Evolutionary conservation across 2,797 vertebrate species (phyloP).

Genomic region (Dendrocincla fuliginosa): DNA sequence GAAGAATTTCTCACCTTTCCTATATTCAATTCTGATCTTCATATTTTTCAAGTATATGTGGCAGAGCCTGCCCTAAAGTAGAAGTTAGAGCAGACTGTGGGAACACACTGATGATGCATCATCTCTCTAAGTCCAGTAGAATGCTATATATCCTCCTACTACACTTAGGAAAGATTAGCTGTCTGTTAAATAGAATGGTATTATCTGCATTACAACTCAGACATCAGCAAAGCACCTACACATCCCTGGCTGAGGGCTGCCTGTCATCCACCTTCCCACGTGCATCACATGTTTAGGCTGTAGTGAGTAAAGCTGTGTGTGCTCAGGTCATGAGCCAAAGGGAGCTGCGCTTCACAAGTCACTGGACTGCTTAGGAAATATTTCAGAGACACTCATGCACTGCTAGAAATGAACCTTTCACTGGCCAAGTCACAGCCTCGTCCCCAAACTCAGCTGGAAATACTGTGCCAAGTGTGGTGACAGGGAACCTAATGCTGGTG

Average conservation of each 20-base stretch:
- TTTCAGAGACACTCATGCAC: rapidly evolving
- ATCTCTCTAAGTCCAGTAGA: background rate
- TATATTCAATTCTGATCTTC: background rate
- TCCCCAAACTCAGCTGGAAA: background rate
- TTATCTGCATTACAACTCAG: background rate
- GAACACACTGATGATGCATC: background rate
- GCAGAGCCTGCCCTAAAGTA: background rate
- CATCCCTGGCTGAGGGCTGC: slow-evolving; percentile 32
- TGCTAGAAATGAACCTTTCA: background rate
- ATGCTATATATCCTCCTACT: background rate
- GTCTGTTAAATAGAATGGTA: background rate
- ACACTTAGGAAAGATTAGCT: background rate
- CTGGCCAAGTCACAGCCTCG: background rate
- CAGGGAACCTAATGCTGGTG: background rate
- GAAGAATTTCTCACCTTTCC: background rate
- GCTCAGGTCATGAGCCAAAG: background rate
- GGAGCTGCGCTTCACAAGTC: background rate
- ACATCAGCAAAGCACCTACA: background rate
- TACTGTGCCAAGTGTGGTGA: rapidly evolving
- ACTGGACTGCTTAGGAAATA: background rate
- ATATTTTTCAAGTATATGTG: background rate
- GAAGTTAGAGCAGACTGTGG: background rate
- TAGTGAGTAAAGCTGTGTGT: background rate
- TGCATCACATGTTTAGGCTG: background rate
- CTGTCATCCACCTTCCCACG: background rate